These are phyloP conservation scores for Oscheius sp. DNA, from an alignment of 2,888 invertebrate species.

Conservation along the genomic window DNA sequence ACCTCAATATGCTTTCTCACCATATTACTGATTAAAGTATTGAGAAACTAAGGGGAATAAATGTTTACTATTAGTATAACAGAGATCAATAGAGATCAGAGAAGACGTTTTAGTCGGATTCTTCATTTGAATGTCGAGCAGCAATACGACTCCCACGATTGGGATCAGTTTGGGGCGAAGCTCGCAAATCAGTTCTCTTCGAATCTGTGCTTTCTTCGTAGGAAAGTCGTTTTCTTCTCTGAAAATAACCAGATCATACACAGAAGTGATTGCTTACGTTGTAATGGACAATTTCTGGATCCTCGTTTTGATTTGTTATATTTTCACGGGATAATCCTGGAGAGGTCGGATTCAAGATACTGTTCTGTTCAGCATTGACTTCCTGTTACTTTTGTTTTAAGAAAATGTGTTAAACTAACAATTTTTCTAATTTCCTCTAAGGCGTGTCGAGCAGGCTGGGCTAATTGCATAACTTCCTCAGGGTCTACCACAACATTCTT, in stretches of 20 bases:
- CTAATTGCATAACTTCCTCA: constrained; percentile 23
- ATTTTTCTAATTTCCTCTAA: neutral
- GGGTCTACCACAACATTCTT: constrained; percentile 50
- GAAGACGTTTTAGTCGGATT: neutral
- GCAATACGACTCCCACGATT: neutral
- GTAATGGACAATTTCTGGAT: too few species aligned
- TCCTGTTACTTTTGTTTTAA: constrained; percentile 1
- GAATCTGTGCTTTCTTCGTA: neutral
- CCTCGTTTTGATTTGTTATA: neutral
- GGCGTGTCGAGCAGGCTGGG: neutral
- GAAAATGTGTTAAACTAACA: too few species aligned
- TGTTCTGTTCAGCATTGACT: neutral
- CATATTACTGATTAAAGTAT: neutral
- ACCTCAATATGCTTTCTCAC: constrained; percentile 13
- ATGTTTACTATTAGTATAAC: neutral
- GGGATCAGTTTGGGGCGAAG: neutral
- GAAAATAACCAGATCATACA: neutral
- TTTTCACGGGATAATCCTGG: neutral
- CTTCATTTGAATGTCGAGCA: neutral
- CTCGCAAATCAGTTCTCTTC: constrained; percentile 1
- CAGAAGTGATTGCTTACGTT: too few species aligned
- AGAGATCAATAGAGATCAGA: neutral
- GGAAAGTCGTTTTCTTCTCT: constrained; percentile 1
- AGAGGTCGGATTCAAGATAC: neutral
- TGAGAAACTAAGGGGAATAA: neutral